Evolutionary conservation across 2,888 invertebrate species (phyloP).

Genomic region (Cryptocheilus praepositus): DNA sequence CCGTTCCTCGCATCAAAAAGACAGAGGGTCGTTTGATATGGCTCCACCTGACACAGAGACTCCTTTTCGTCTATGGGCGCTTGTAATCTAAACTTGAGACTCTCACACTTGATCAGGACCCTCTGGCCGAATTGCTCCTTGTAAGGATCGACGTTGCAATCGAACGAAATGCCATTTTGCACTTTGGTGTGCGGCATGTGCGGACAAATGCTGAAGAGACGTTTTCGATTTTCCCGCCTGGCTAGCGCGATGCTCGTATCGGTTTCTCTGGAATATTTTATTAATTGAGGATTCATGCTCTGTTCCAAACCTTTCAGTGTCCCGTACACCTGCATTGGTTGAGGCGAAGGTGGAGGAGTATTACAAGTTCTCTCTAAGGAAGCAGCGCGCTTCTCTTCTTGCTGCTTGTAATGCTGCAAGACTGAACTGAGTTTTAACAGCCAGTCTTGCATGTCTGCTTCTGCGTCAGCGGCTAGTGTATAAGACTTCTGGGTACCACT

Average conservation of each 20-base stretch:
- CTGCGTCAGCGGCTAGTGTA: slow-evolving; percentile 90
- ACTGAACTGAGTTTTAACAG: slow-evolving; percentile 87
- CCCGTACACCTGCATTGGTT: slow-evolving; percentile 83
- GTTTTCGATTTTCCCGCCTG: slow-evolving; percentile 86
- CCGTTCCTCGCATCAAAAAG: slow-evolving; percentile 93
- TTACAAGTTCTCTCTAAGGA: slow-evolving; percentile 79
- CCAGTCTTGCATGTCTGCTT: slow-evolving; percentile 90
- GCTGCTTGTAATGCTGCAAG: slow-evolving; percentile 87
- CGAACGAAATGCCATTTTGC: slow-evolving; percentile 67
- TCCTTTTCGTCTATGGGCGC: slow-evolving; percentile 87
- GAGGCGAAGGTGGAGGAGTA: slow-evolving; percentile 80
- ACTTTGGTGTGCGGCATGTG: slow-evolving; percentile 75
- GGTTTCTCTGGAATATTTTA: slow-evolving; percentile 93
- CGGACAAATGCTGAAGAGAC: slow-evolving; percentile 85
- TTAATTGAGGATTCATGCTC: slow-evolving; percentile 93
- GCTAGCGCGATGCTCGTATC: slow-evolving; percentile 90
- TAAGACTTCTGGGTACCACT: slow-evolving; percentile 90
- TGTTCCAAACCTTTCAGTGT: slow-evolving; percentile 92
- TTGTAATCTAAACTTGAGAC: slow-evolving; percentile 89
- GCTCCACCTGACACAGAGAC: slow-evolving; percentile 90
- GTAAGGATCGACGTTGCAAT: slow-evolving; percentile 83
- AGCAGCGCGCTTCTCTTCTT: slow-evolving; percentile 85
- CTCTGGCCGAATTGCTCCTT: slow-evolving; percentile 92
- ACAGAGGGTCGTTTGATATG: slow-evolving; percentile 92
- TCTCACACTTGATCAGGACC: slow-evolving; percentile 88